These are phyloP conservation scores for Camelus dromedarius DNA, from an alignment of 2,113 vertebrate genomes.

Conservation along the genomic window DNA sequence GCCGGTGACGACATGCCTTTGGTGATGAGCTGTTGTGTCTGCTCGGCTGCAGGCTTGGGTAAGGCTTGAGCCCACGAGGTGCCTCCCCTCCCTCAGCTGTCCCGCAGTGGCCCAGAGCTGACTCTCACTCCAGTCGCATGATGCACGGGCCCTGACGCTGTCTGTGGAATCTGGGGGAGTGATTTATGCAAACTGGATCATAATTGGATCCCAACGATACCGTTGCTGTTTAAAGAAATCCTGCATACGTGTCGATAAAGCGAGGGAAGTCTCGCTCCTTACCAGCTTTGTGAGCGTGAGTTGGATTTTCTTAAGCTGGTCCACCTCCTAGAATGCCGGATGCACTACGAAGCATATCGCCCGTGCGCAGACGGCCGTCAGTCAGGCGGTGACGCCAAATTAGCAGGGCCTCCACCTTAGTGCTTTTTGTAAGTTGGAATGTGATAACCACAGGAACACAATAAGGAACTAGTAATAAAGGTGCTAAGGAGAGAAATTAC, in stretches of 20 bases:
- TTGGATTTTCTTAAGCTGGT: not conserved
- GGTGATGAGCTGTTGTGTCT: rapidly evolving
- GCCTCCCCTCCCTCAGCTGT: rapidly evolving
- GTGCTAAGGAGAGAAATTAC: not conserved
- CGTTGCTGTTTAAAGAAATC: not conserved
- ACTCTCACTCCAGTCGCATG: rapidly evolving
- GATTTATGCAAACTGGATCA: no score
- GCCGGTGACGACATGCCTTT: rapidly evolving
- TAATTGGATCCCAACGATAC: rapidly evolving
- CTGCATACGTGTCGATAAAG: not conserved
- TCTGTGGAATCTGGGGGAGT: no score
- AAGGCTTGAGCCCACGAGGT: rapidly evolving
- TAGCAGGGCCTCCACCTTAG: no score
- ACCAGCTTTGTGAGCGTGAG: not conserved
- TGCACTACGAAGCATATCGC: rapidly evolving
- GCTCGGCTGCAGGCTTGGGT: rapidly evolving
- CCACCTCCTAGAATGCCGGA: not conserved
- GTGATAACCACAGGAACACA: not conserved
- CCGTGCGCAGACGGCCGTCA: rapidly evolving
- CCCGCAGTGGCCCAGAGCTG: rapidly evolving
- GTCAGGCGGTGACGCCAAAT: not conserved
- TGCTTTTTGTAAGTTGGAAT: constrained; percentile 12
- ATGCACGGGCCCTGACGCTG: rapidly evolving
- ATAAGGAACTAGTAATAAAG: not conserved
- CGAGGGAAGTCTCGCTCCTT: no score